Evolutionary conservation across 2,113 vertebrate genomes (phyloP).

Genomic region (Todiramphus saurophagus): DNA sequence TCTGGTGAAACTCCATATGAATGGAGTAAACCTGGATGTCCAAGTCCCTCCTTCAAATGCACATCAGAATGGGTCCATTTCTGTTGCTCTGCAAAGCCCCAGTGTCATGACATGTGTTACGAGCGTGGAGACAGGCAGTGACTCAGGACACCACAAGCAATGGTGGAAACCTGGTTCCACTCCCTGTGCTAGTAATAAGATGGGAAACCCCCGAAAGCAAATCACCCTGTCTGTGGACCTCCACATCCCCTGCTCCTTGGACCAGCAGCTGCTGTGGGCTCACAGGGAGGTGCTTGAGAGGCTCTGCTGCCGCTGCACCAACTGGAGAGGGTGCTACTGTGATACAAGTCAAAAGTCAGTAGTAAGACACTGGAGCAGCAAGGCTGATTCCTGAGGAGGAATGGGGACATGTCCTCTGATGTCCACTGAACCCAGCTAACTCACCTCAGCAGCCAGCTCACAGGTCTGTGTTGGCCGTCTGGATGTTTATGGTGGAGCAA

Average conservation of each 20-base stretch:
- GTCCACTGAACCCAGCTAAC: fast-evolving
- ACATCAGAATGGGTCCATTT: fast-evolving
- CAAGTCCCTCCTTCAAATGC: background rate
- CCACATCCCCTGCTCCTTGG: background rate
- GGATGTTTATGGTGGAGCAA: background rate
- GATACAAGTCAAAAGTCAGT: background rate
- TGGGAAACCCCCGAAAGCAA: background rate
- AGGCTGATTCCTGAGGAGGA: fast-evolving
- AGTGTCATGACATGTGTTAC: fast-evolving
- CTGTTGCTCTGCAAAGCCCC: background rate
- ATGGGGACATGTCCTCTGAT: background rate
- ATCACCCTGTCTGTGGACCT: background rate
- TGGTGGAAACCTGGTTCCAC: fast-evolving
- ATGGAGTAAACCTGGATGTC: background rate
- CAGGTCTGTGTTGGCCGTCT: background rate
- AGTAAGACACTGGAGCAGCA: background rate
- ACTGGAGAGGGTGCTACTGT: background rate
- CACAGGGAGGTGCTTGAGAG: background rate
- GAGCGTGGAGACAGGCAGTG: fast-evolving
- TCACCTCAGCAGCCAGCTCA: background rate
- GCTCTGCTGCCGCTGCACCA: background rate
- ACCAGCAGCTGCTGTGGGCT: background rate
- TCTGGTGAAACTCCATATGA: background rate
- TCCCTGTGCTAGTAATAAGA: background rate
- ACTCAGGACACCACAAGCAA: background rate